Evolutionary conservation across 1,140 invertebrate genomes (phyloP), one percentile per base, ranked within the genome.

Genomic region (Pseudomyrmex cubaensis): DNA sequence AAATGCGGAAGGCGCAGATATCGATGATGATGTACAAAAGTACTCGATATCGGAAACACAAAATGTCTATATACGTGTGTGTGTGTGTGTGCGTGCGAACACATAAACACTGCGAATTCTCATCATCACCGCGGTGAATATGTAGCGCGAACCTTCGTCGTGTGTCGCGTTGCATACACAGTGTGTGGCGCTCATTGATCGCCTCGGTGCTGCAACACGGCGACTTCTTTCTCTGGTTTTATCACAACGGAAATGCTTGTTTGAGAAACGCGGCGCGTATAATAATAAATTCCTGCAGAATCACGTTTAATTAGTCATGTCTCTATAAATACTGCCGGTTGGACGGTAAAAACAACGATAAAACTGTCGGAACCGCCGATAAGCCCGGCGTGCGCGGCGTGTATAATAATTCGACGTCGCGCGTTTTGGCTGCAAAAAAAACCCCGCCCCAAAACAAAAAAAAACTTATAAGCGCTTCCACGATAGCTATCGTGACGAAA

Each of bases 231-330:
- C 20, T 13, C 22, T 20, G 0, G 15, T 67, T 61, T 56, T 56
- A 10, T 69, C 20, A 15, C 74, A n/a, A 54, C 48, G n/a, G 25
- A 25, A 50, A 35, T 13, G 20, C 50, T 52, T 9, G 17, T 17
- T 5, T 25, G 22, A 17, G 12, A 2, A 10, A 44, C 2, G 25
- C 44, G 13, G 17, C 13, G 10, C 20, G 54, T 12, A 15, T 9
- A 17, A 57, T 48, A 78, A 25, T 46, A 61, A 15, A 59, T 78
- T 13, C 12, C 13, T 17, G 25, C 2, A 50, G 44, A 56, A 56
- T 56, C 62, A 13, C 13, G 13, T 56, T 15, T 59, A 80, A 80
- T 80, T 72, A 72, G 22, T 64, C 57, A 61, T 54, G 15, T 22
- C 15, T 62, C 20, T 10, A 17, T 61, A 52, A 75, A 52, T 35